Evolutionary conservation across 2,113 vertebrate genomes (phyloP).

Genomic region (Drymodes brunneopygia): DNA sequence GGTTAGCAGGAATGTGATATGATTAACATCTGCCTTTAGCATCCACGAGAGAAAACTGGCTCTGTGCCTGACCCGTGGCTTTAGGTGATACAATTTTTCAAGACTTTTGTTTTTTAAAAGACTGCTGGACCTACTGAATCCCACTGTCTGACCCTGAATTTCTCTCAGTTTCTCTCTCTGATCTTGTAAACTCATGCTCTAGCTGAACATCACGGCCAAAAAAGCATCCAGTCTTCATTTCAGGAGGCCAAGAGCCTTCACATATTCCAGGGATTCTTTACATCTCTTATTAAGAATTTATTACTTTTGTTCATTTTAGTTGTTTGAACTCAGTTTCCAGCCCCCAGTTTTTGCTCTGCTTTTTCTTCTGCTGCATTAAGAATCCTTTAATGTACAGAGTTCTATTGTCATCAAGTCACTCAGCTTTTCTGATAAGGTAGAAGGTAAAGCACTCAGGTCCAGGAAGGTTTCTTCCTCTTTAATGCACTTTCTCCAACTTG

Average conservation of each 20-base stretch:
- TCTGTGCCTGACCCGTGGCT: neutral
- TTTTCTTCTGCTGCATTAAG: neutral
- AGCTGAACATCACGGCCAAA: neutral
- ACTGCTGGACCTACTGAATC: neutral
- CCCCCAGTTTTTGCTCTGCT: neutral
- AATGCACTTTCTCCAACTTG: neutral
- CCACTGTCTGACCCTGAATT: neutral
- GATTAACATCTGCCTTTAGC: slow-evolving; percentile 30
- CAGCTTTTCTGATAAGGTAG: neutral
- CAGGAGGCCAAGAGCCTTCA: neutral
- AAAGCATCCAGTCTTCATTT: neutral
- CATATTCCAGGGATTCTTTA: neutral
- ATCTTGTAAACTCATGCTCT: neutral
- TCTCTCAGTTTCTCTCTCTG: neutral
- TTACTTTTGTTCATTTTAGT: neutral
- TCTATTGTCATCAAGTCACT: neutral
- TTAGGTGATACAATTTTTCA: neutral
- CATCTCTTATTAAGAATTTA: neutral
- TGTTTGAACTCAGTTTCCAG: neutral
- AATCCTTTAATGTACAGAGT: neutral
- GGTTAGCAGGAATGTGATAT: slow-evolving; percentile 24
- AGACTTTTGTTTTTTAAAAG: neutral
- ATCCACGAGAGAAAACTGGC: neutral
- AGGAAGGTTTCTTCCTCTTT: neutral
- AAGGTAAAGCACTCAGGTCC: neutral